Base-by-base conservation (phyloP, 2,888 invertebrate genomes). In the Volucella zonaria region DNA sequence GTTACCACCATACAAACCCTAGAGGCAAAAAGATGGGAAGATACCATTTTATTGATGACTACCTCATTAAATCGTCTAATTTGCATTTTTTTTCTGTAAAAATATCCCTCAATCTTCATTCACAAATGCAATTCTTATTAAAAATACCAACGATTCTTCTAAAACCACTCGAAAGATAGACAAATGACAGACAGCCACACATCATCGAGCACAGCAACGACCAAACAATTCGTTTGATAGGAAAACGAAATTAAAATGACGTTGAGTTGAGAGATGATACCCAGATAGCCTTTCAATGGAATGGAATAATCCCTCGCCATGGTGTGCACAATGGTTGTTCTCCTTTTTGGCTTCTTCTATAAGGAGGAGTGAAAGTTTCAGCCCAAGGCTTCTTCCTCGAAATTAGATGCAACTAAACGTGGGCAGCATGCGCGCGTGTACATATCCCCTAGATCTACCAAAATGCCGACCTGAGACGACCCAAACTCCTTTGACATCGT, bases 401-500 rank as follows among this genome's bases (percentile, higher is more conserved):
- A 82, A 74, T 79, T 79, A 79, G 79, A 79, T 74, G 51, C 79
- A 79, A 79, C 74, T 74, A 62, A 83, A 83, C 79, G 82, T 83
- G 82, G 82, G 82, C 82, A 79, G 82, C 79, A 79, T 75, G 82
- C 64, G 79, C 73, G 77, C 74, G 52, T 56, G 45, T 56, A 71
- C 71, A 61, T 54, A 64, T 62, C 64, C 56, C 18, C 51, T 31
- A 70, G 67, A 76, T 81, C 75, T 76, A 56, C 42, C 67, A 52
- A 54, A 31, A 71, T 73, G 38, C 76, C 85, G 81, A 85, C 76
- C 83, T 66, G 71, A 76, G 51, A 67, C 83, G 83, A 85, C 83
- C 83, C 83, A 80, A 76, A 85, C 85, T 85, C 76, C 85, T 81
- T 85, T 85, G 85, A 85, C 85, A 85, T 85, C 85, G 76, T 85